A percentile compares a stretch with the other conserved stretches of the same genome.
Conservation (phyloP, 2,888 invertebrate species). For the Onthophagus sagittarius region DNA sequence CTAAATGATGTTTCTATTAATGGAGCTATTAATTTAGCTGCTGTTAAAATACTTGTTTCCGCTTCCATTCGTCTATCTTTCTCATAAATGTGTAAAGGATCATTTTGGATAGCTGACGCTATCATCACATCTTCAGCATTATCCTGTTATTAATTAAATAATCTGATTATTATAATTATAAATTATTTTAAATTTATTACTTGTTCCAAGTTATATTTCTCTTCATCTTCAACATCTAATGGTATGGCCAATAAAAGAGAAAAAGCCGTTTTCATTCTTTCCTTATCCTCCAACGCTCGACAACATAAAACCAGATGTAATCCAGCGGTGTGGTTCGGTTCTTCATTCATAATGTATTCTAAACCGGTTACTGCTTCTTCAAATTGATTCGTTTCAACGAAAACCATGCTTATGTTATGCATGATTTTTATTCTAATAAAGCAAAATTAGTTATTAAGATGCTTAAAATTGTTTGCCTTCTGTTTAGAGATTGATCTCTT, state of each 20-base stretch:
- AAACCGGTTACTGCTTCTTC: constrained; percentile 95
- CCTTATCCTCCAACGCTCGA: constrained; percentile 84
- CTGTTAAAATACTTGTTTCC: constrained; percentile 77
- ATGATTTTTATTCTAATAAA: constrained; percentile 83
- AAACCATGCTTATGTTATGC: constrained; percentile 94
- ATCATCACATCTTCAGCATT: constrained; percentile 46
- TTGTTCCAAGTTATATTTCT: constrained; percentile 57
- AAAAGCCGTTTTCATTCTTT: constrained; percentile 92
- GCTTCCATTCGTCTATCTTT: constrained; percentile 67
- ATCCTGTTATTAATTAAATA: constrained; percentile 36
- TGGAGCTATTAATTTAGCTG: constrained; percentile 85
- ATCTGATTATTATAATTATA: too few species aligned
- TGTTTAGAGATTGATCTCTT: too few species aligned
- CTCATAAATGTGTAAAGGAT: constrained; percentile 71
- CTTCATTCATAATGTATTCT: constrained; percentile 97
- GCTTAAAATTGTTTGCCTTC: too few species aligned
- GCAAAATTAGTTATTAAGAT: too few species aligned
- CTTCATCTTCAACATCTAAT: constrained; percentile 76
- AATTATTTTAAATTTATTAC: constrained; percentile 25
- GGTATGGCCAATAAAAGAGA: constrained; percentile 85
- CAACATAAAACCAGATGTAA: constrained; percentile 87
- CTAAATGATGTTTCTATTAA: constrained; percentile 69
- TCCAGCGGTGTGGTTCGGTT: constrained; percentile 71
- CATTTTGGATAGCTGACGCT: constrained; percentile 69
- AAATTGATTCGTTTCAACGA: constrained; percentile 94